phyloP scores from a whole-genome alignment of 2,113 vertebrate genomes.

The Cebus imitator region DNA sequence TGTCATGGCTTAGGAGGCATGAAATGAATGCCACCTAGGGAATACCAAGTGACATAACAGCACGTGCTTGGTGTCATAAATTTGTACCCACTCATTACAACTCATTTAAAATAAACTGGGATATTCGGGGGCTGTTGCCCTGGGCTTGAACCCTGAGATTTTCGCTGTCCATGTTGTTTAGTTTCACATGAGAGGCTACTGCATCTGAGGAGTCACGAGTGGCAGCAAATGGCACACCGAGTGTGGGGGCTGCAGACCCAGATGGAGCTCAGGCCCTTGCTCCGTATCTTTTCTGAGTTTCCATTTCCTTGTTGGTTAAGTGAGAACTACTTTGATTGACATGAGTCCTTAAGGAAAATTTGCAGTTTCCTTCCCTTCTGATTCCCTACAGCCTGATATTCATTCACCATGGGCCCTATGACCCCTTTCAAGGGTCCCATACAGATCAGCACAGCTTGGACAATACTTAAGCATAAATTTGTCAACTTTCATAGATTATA shows the following conservation, averaged over 20 bases:
- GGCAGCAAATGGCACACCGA: neutral
- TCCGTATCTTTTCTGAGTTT: neutral
- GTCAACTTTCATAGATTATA: neutral
- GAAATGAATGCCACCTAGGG: slow-evolving; percentile 11
- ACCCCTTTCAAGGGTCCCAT: neutral
- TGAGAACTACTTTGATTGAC: neutral
- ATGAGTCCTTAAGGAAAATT: neutral
- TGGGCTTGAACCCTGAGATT: neutral
- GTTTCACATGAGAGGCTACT: neutral
- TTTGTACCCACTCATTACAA: slow-evolving; percentile 45
- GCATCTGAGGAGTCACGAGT: neutral
- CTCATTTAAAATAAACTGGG: neutral
- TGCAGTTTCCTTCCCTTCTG: neutral
- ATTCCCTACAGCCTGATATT: neutral
- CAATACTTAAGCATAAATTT: neutral
- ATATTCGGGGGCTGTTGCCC: neutral
- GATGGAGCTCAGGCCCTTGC: neutral
- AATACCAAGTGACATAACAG: neutral
- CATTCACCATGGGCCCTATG: neutral
- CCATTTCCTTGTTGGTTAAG: neutral
- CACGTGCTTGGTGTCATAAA: neutral
- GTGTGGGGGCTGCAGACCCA: rapidly evolving
- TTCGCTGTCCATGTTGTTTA: neutral
- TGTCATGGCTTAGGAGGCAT: slow-evolving; percentile 12
- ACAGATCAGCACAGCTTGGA: neutral